Percentiles rank a stretch among this genome's conserved stretches.
These are phyloP conservation scores for Andrena fulva DNA, from an alignment of 2,888 invertebrate species.

Conservation along the genomic window DNA sequence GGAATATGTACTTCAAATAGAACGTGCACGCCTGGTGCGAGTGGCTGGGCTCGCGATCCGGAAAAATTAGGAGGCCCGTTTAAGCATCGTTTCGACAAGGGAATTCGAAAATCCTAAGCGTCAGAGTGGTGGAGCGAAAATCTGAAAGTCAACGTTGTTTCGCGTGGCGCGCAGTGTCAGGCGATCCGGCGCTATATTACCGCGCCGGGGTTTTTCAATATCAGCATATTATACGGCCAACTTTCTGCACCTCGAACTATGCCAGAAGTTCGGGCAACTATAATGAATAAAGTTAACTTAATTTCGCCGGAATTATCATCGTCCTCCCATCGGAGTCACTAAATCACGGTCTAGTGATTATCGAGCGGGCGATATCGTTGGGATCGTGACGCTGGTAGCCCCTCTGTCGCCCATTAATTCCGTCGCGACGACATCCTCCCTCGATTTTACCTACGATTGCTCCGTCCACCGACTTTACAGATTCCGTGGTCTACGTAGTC, in stretches of 20 bases:
- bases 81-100: too few relatives aligned
- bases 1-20: conserved; percentile 12
- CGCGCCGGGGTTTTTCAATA: conserved; percentile 30
- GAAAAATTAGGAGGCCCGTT: background rate
- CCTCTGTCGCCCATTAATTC: background rate
- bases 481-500: background rate
- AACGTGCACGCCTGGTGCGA: background rate
- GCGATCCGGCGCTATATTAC: background rate
- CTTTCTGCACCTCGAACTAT: conserved; percentile 20
- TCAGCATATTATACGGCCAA: conserved; percentile 27
- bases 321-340: conserved; percentile 13
- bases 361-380: conserved; percentile 25
- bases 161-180: conserved; percentile 5
- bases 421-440: background rate
- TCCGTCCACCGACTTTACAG: background rate
- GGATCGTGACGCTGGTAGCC: conserved; percentile 8
- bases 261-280: conserved; percentile 12
- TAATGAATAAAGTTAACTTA: conserved; percentile 48
- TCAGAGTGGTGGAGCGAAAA: too few relatives aligned
- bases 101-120: too few relatives aligned
- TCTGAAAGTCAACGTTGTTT: conserved; percentile 1
- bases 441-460: background rate
- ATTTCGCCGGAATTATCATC: conserved; percentile 32
- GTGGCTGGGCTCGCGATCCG: background rate
- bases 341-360: conserved; percentile 29